phyloP scores from a whole-genome alignment of 2,888 invertebrate genomes.

The Drosophila paranaensis region DNA sequence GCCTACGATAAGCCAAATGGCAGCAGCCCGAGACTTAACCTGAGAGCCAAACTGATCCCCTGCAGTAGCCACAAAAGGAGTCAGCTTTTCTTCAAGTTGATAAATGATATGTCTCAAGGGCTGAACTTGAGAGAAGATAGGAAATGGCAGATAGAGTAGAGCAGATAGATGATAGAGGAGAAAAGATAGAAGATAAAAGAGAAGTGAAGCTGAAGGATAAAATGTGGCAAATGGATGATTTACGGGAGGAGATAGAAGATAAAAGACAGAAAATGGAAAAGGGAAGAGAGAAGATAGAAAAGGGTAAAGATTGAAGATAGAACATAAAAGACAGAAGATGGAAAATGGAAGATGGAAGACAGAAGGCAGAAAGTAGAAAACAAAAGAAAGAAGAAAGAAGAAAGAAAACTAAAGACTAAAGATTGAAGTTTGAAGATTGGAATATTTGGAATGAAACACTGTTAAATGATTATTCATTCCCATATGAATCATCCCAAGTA shows the following conservation, averaged over 20 bases:
- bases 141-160: not conserved
- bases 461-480: too few relatives aligned
- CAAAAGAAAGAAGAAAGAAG: not conserved
- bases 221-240: not conserved
- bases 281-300: not conserved
- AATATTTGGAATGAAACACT: too few relatives aligned
- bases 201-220: not conserved
- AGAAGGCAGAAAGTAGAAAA: not conserved
- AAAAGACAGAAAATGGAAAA: not conserved
- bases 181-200: not conserved
- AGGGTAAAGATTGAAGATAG: not conserved
- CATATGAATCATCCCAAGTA: too few relatives aligned
- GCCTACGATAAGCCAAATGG: slow-evolving; percentile 39
- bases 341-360: not conserved
- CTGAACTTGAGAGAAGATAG: not conserved
- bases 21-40: slow-evolving; percentile 6
- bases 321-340: not conserved
- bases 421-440: not conserved
- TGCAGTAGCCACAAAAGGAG: not conserved
- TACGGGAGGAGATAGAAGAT: not conserved
- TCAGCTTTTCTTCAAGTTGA: slow-evolving; percentile 23
- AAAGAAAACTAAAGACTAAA: not conserved
- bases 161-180: not conserved
- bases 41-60: not conserved
- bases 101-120: slow-evolving; percentile 27